phyloP scores from a whole-genome alignment of 2,113 vertebrate genomes.

The Catharus fuscescens region DNA sequence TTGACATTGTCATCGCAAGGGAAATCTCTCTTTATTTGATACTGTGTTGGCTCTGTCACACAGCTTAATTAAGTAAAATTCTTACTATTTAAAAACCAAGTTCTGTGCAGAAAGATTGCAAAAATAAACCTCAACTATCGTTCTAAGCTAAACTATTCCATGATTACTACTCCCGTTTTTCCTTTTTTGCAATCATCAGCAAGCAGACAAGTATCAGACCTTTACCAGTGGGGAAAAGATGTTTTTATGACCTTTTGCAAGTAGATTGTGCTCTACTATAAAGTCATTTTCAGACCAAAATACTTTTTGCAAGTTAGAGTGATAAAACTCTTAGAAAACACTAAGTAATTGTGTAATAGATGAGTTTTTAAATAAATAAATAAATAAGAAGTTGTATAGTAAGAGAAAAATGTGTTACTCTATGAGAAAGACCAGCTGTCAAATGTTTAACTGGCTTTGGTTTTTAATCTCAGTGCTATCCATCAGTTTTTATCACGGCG shows the following conservation, averaged over 20 bases:
- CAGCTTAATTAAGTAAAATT: background rate
- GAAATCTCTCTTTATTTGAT: background rate
- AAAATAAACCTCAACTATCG: background rate
- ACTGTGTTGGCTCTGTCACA: background rate
- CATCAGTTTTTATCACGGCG: constrained; percentile 90
- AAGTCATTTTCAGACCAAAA: background rate
- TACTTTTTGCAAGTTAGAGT: background rate
- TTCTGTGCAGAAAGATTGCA: background rate
- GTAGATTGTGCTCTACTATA: background rate
- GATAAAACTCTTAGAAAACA: background rate
- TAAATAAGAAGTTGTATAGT: background rate
- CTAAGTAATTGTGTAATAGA: background rate
- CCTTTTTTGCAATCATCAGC: background rate
- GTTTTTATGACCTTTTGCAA: background rate
- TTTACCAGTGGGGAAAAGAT: background rate
- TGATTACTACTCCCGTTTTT: background rate
- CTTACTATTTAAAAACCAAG: background rate
- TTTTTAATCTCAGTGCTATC: constrained; percentile 80
- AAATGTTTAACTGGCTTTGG: background rate
- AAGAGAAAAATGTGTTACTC: background rate
- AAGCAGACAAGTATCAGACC: background rate
- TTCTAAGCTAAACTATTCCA: background rate
- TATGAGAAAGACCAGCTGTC: background rate
- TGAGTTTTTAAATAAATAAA: background rate
- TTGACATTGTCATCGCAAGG: background rate